Evolutionary conservation across 2,888 invertebrate species (phyloP).

Genomic region (Stenoptilia bipunctidactyla): DNA sequence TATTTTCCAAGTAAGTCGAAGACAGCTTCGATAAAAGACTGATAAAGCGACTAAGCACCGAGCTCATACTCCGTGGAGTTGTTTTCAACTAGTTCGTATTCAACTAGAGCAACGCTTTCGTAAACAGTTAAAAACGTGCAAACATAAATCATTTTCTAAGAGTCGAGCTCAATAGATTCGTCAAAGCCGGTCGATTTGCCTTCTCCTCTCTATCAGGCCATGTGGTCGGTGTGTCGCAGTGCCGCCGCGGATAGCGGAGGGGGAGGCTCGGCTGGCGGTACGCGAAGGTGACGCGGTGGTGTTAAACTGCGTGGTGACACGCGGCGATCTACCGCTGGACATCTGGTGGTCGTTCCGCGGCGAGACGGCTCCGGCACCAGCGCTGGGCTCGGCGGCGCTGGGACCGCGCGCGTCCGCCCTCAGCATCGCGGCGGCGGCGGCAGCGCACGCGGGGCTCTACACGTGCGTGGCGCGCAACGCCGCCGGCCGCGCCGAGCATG

Average conservation of each 20-base stretch:
- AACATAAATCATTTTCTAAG: neutral
- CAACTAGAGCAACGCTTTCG: too few relatives aligned
- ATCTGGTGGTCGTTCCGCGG: slow-evolving; percentile 83
- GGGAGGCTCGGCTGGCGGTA: slow-evolving; percentile 79
- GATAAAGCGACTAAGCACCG: too few relatives aligned
- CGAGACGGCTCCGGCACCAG: slow-evolving; percentile 63
- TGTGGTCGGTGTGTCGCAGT: slow-evolving; percentile 55
- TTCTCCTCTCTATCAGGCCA: slow-evolving; percentile 74
- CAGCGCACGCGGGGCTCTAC: slow-evolving; percentile 76
- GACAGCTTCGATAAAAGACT: too few relatives aligned
- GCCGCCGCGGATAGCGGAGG: slow-evolving; percentile 79
- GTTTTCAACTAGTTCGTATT: too few relatives aligned
- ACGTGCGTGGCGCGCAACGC: slow-evolving; percentile 75
- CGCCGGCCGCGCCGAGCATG: slow-evolving; percentile 73
- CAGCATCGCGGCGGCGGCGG: slow-evolving; percentile 76
- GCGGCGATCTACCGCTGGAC: slow-evolving; percentile 80
- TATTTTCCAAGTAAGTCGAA: too few relatives aligned
- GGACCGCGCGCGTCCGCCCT: slow-evolving; percentile 75
- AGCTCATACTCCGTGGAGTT: too few relatives aligned
- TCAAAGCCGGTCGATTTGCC: slow-evolving; percentile 59
- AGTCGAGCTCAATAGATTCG: slow-evolving; percentile 14
- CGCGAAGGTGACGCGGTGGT: slow-evolving; percentile 76
- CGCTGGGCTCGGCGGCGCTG: slow-evolving; percentile 64
- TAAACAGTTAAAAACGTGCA: too few relatives aligned
- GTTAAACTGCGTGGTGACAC: slow-evolving; percentile 67